Evolutionary conservation across 2,113 vertebrate genomes (phyloP).

Genomic region (Lepisosteus oculatus): DNA sequence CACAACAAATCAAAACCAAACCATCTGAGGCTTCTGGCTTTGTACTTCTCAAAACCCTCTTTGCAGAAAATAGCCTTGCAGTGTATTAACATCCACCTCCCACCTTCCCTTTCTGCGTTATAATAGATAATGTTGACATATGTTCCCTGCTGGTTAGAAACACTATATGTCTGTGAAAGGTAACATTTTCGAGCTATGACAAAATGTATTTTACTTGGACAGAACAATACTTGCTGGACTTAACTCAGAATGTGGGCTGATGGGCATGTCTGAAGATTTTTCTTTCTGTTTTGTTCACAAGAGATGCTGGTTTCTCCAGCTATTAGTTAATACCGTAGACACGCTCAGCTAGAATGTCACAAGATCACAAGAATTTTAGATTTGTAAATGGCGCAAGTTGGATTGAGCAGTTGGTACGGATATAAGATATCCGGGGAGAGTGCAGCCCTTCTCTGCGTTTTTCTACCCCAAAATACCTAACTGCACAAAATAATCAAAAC

Average conservation of each 20-base stretch:
- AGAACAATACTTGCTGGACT: conserved; percentile 77
- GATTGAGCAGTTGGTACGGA: conserved; percentile 11
- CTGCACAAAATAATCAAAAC: too few relatives aligned
- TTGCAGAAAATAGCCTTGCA: conserved; percentile 76
- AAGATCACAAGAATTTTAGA: conserved; percentile 31
- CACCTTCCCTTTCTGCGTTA: conserved; percentile 83
- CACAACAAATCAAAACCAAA: conserved; percentile 81
- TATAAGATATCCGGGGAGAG: conserved; percentile 11
- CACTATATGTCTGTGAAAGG: conserved; percentile 90
- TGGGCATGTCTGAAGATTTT: conserved; percentile 50
- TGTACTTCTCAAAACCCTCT: conserved; percentile 79
- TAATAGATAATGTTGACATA: conserved; percentile 91
- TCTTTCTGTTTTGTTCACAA: conserved; percentile 19
- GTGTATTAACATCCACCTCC: conserved; percentile 80
- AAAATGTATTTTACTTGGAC: conserved; percentile 97
- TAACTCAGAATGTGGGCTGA: conserved; percentile 80
- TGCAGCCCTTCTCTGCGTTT: too few relatives aligned
- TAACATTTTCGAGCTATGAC: conserved; percentile 94
- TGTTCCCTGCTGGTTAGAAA: conserved; percentile 89
- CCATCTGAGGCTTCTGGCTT: conserved; percentile 77
- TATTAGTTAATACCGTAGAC: conserved; percentile 39
- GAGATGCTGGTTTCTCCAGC: conserved; percentile 25
- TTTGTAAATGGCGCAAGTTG: conserved; percentile 10
- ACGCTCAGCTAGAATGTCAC: conserved; percentile 29
- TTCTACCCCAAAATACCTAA: too few relatives aligned